Conservation (phyloP, 2,113 vertebrate species). For the Ovis aries region ARS-UI_Ramb_v3.0 NC_056069.1:34551501-34552000, state of each 20-base stretch:
- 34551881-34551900: not conserved
- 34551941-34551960: not conserved
- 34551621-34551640: not conserved
- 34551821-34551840: not conserved
- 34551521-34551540: not conserved
- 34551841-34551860: not conserved
- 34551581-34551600: not conserved
- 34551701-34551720: not conserved
- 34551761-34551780: not conserved
- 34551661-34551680: not conserved
- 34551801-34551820: not conserved
- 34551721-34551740: not conserved
- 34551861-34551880: not conserved
- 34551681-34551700: not conserved
- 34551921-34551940: not conserved
- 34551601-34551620: not conserved
- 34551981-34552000: not conserved
- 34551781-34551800: not conserved
- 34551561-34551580: not conserved
- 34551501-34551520: not conserved
- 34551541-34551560: not conserved
- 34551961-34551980: not conserved
- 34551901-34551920: not conserved
- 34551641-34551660: not conserved
- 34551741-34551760: not conserved